Evolutionary conservation across 2,888 invertebrate species (phyloP).

Genomic region (Melieria omissa): DNA sequence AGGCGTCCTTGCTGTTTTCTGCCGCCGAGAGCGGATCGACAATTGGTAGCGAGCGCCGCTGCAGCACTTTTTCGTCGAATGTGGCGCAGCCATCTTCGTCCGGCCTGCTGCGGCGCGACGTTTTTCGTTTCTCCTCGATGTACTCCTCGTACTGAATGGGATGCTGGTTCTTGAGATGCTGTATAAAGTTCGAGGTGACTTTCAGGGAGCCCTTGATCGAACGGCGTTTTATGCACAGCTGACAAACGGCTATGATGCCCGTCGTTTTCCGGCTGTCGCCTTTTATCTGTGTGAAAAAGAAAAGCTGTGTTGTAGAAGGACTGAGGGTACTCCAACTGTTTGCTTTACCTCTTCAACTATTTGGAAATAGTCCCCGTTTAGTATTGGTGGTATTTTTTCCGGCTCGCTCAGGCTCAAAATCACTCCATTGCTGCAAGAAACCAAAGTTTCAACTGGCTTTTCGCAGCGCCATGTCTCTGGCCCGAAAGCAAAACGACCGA

Average conservation of each 20-base stretch:
- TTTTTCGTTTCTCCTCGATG: conserved; percentile 13
- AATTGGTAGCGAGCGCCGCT: no score
- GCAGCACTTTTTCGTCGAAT: no score
- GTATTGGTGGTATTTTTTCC: conserved; percentile 17
- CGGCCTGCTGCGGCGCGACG: background rate
- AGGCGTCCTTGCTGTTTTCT: no score
- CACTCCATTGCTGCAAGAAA: conserved; percentile 3
- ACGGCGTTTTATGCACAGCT: conserved; percentile 14
- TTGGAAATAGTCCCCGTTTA: conserved; percentile 27
- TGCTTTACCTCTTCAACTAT: conserved; percentile 22
- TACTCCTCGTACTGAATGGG: conserved; percentile 19
- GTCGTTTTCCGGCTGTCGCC: conserved; percentile 14
- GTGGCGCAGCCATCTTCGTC: no score
- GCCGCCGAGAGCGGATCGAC: no score
- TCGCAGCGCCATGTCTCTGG: no score
- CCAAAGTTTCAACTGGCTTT: no score
- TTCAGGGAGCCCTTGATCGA: conserved; percentile 22
- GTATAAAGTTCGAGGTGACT: conserved; percentile 25
- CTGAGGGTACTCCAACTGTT: background rate
- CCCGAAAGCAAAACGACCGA: no score
- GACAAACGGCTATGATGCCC: conserved; percentile 14
- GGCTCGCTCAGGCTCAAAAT: background rate
- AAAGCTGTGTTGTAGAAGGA: background rate
- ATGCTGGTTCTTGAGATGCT: conserved; percentile 23
- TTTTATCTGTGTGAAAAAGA: background rate